Percentiles rank a stretch among this genome's conserved stretches.
These are phyloP conservation scores for Malurus elegans DNA, from an alignment of 2,113 vertebrate species.

Conservation along the genomic window DNA sequence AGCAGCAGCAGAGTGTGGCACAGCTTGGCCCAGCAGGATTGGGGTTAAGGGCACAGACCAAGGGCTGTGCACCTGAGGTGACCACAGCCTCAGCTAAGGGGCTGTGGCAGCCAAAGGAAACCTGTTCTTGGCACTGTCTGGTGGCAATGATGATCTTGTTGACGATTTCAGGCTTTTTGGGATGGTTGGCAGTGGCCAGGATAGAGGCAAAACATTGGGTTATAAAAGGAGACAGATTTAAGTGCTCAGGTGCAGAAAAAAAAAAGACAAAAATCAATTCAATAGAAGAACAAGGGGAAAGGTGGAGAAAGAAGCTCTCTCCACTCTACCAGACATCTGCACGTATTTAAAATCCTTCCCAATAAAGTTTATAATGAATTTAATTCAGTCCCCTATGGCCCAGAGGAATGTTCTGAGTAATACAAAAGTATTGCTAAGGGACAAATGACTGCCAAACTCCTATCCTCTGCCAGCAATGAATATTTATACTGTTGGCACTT, in stretches of 20 bases:
- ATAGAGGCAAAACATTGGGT: not conserved
- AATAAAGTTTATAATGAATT: constrained; percentile 61
- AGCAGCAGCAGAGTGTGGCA: not conserved
- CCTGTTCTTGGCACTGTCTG: not conserved
- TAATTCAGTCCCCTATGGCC: constrained; percentile 39
- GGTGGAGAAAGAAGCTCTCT: not conserved
- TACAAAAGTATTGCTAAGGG: constrained; percentile 63
- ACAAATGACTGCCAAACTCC: constrained; percentile 42
- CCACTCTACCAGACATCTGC: not conserved
- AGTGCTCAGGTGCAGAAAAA: not conserved
- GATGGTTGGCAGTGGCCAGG: not conserved
- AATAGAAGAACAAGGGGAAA: not conserved
- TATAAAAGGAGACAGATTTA: not conserved
- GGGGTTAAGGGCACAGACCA: not conserved
- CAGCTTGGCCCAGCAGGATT: too few relatives aligned
- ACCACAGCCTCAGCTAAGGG: not conserved
- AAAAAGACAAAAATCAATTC: not conserved
- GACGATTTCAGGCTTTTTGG: not conserved
- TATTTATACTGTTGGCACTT: constrained; percentile 33
- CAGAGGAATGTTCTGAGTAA: constrained; percentile 41
- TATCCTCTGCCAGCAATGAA: not conserved
- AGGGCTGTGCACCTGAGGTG: not conserved
- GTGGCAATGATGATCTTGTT: not conserved
- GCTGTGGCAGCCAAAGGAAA: not conserved
- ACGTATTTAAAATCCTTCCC: constrained; percentile 41